A percentile compares a stretch with the other conserved stretches of the same genome.
Conservation (phyloP, 2,113 vertebrate species). For the Castor canadensis region DNA sequence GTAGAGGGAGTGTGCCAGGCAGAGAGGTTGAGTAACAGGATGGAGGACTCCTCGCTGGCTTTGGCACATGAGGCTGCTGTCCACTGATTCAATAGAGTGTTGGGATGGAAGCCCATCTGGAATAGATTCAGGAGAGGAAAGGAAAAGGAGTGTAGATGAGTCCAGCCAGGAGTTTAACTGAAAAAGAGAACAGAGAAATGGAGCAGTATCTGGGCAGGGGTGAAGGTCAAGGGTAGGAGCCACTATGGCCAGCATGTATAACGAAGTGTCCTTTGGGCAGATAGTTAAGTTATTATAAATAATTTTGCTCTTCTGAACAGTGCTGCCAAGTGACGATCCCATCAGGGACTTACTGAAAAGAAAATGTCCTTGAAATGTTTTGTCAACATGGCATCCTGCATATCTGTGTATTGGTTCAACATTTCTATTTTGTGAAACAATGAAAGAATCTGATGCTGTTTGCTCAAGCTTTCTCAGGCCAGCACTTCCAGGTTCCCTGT, state of each 20-base stretch:
- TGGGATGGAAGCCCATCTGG: neutral
- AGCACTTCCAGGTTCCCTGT: neutral
- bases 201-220: neutral
- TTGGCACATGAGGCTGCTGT: neutral
- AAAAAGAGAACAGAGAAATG: neutral
- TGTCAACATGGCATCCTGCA: constrained; percentile 46
- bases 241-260: accelerated
- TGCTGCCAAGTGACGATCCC: neutral
- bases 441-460: neutral
- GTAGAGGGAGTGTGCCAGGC: neutral
- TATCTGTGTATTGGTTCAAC: constrained; percentile 53
- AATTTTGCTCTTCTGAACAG: neutral
- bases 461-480: neutral
- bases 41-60: neutral
- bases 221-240: neutral
- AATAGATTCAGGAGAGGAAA: neutral
- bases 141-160: neutral
- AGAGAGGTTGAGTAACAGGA: neutral
- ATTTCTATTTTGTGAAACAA: constrained; percentile 32
- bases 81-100: neutral
- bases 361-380: constrained; percentile 57
- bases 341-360: constrained; percentile 1
- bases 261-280: neutral
- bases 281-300: neutral
- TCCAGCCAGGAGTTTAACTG: neutral